phyloP scores from a whole-genome alignment of 1,140 invertebrate genomes.

The Orchestia grillus region DNA sequence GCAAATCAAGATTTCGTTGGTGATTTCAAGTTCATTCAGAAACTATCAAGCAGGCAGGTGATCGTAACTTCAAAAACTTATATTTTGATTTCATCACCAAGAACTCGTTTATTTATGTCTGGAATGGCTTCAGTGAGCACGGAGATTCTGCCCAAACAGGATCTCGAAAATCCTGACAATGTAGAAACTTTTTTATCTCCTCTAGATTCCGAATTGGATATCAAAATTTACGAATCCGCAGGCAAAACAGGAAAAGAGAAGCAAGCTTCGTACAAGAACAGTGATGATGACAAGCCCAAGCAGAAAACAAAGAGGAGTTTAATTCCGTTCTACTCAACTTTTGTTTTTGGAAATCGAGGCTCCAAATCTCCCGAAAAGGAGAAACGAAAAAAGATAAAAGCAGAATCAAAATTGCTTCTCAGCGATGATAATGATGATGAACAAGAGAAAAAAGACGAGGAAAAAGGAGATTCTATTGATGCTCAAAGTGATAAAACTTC shows the following conservation, averaged over 20 bases:
- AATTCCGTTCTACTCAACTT: constrained; percentile 16
- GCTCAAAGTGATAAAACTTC: not conserved
- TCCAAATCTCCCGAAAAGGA: constrained; percentile 8
- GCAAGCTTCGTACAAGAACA: not conserved
- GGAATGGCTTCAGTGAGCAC: not conserved
- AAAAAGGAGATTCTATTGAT: constrained; percentile 3
- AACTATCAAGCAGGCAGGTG: not conserved
- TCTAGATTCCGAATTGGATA: not conserved
- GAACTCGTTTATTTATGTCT: not conserved
- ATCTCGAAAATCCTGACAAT: constrained; percentile 1
- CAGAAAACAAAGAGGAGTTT: constrained; percentile 8
- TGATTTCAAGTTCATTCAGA: not conserved
- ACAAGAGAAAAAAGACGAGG: constrained; percentile 18
- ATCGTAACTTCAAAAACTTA: not conserved
- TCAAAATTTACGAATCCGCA: not conserved
- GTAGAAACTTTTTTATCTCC: not conserved
- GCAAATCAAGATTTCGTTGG: not conserved
- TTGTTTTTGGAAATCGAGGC: constrained; percentile 10
- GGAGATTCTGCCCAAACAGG: not conserved
- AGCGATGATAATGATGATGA: constrained; percentile 45
- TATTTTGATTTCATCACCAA: not conserved
- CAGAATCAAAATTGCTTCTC: not conserved
- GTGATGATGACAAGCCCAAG: not conserved
- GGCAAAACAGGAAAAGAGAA: not conserved
- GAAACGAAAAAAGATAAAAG: constrained; percentile 28